Conservation (phyloP, 2,797 vertebrate genomes). For the Coregonus sp. region DNA sequence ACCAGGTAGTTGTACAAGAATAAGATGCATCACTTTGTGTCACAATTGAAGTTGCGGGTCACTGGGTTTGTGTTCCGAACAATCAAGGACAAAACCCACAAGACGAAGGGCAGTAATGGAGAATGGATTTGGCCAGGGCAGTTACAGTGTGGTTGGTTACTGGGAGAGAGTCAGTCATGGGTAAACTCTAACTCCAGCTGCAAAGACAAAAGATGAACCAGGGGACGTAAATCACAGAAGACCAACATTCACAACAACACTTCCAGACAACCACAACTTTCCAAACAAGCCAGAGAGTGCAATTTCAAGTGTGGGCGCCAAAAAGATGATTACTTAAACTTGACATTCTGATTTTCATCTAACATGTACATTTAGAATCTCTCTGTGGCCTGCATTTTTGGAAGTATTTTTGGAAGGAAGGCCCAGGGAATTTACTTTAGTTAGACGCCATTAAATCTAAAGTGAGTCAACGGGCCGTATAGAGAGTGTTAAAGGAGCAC, state of each 20-base stretch:
- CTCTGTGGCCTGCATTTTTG: slow-evolving; percentile 19
- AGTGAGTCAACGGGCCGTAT: slow-evolving; percentile 23
- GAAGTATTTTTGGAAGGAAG: slow-evolving; percentile 39
- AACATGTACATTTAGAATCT: slow-evolving; percentile 18
- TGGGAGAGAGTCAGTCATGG: slow-evolving; percentile 31
- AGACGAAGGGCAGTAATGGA: slow-evolving; percentile 27
- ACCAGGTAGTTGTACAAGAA: background rate
- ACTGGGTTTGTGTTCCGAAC: background rate
- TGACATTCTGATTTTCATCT: slow-evolving; percentile 36
- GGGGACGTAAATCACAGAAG: slow-evolving; percentile 43
- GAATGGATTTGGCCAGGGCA: slow-evolving; percentile 14
- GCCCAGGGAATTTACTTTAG: slow-evolving; percentile 20
- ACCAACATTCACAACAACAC: slow-evolving; percentile 29
- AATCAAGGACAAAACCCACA: slow-evolving; percentile 31
- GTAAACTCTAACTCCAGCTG: slow-evolving; percentile 33
- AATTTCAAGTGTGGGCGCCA: slow-evolving; percentile 28
- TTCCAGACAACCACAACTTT: slow-evolving; percentile 38
- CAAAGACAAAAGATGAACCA: slow-evolving; percentile 33
- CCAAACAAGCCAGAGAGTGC: slow-evolving; percentile 25
- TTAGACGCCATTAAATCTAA: slow-evolving; percentile 35
- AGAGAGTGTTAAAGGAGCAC: slow-evolving; percentile 11
- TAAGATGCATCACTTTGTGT: background rate
- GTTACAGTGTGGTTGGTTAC: slow-evolving; percentile 39
- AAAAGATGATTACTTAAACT: slow-evolving; percentile 19
- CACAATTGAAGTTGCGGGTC: background rate